Evolutionary conservation across 2,888 invertebrate species (phyloP), one percentile per base, ranked within the genome.

Genomic region (Scrobipalpa costella): DNA sequence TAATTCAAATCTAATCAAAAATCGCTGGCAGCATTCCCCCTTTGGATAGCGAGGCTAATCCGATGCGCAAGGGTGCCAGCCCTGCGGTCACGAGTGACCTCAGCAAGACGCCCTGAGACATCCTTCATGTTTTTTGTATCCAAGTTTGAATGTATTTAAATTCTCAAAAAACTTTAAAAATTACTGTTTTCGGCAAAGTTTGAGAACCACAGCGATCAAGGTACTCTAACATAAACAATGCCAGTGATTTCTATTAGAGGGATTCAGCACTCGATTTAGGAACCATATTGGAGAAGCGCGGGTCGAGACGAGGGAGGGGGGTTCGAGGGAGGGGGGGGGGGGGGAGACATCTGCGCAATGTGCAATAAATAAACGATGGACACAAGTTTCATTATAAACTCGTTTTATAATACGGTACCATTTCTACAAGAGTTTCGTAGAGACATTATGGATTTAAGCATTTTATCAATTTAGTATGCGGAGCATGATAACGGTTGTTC

Each of bases 171-270:
- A n/a, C n/a, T n/a, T n/a, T n/a, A n/a, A n/a, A 49, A 13, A 55
- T 27, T 33, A 55, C 2, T n/a, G 0, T 8, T n/a, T 7, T 34
- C 7, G n/a, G 8, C 61, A 77, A 85, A 85, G 69, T 87, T 91
- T 90, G 89, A 82, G 81, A 74, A 78, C 62, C 87, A 40, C 75
- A 67, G 61, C 19, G 63, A 72, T 73, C 75, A 73, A 74, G 80
- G 84, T 85, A 88, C 84, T 82, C 69, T 63, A 80, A 82, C 85
- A 89, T 88, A 90, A 90, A 90, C 90, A 90, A 90, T 89, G 85
- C 89, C 85, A 85, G 81, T 84, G 88, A 82, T 86, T 90, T 89
- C 87, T 87, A 87, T 86, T 89, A 87, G 85, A 88, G 83, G 78
- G 82, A 80, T 84, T 85, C 87, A 84, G 84, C 81, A 88, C 86